Percentiles rank a stretch among this genome's conserved stretches.
Conservation (phyloP, 2,113 vertebrate species). For the Microcebus ravelobensis region DNA sequence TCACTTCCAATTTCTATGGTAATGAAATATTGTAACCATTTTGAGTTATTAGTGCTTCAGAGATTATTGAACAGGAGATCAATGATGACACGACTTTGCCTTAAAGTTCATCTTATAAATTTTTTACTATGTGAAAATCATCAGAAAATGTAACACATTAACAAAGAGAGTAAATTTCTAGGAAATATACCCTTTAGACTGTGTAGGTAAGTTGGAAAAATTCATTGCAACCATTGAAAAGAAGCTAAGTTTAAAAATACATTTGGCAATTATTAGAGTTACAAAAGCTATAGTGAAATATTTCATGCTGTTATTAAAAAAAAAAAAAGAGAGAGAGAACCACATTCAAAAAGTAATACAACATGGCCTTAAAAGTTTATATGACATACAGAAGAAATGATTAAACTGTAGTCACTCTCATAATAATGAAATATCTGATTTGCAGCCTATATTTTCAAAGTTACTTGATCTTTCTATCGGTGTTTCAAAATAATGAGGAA, state of each 20-base stretch:
- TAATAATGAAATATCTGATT: slow-evolving; percentile 22
- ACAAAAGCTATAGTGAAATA: neutral
- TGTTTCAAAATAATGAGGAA: neutral
- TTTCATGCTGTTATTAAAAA: neutral
- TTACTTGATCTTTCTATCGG: neutral
- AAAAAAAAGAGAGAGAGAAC: neutral
- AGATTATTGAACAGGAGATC: slow-evolving; percentile 48
- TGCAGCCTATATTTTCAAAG: neutral
- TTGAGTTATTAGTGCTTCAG: slow-evolving; percentile 65
- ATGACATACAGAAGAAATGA: neutral
- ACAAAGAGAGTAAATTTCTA: neutral
- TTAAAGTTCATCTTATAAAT: slow-evolving; percentile 62
- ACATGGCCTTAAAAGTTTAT: neutral
- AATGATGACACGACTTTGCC: slow-evolving; percentile 60
- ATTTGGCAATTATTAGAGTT: neutral
- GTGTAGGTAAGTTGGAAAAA: neutral
- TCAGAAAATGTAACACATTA: neutral
- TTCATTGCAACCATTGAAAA: neutral
- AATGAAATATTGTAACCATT: slow-evolving; percentile 65
- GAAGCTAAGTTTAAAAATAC: neutral
- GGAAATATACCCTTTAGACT: neutral
- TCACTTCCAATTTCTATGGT: slow-evolving; percentile 58
- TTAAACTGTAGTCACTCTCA: neutral
- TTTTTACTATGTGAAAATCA: neutral
- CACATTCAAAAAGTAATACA: neutral